Percentiles rank a stretch among this genome's conserved stretches.
These are phyloP conservation scores for Ceratina australensis DNA, from an alignment of 1,140 invertebrate genomes.

Conservation along the genomic window DNA sequence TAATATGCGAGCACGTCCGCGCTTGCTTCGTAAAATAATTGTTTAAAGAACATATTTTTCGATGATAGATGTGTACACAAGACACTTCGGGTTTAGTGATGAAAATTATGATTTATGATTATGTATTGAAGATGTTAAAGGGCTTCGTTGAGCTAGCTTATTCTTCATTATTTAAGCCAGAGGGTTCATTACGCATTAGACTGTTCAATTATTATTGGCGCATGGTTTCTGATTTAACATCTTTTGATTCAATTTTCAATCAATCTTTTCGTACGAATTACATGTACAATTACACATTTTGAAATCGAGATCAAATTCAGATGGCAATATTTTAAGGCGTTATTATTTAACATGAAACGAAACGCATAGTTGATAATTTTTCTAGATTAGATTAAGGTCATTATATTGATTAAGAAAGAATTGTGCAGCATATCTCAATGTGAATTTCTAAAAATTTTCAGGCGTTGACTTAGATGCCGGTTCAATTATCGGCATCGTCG, in stretches of 20 bases:
- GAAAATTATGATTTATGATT: neutral
- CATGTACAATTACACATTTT: neutral
- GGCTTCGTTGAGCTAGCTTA: slow-evolving; percentile 9
- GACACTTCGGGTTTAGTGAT: neutral
- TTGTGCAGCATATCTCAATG: neutral
- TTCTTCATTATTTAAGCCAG: neutral
- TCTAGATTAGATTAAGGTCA: neutral
- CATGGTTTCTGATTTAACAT: slow-evolving; percentile 25
- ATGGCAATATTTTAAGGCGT: no score
- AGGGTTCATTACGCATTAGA: neutral
- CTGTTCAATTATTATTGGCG: neutral
- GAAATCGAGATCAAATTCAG: neutral
- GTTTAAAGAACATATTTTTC: neutral
- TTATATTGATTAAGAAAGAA: neutral
- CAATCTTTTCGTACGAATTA: neutral
- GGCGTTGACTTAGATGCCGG: slow-evolving; percentile 86
- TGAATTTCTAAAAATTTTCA: slow-evolving; percentile 67
- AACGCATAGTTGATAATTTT: neutral
- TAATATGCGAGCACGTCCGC: neutral
- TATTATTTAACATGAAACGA: no score
- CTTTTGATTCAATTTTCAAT: neutral
- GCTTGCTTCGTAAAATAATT: slow-evolving; percentile 8
- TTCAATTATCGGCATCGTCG: slow-evolving; percentile 87
- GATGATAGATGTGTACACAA: neutral
- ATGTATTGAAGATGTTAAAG: neutral